Evolutionary conservation across 2,888 invertebrate genomes (phyloP), one percentile per base, ranked within the genome.

Genomic region (Lumbricus terrestris): DNA sequence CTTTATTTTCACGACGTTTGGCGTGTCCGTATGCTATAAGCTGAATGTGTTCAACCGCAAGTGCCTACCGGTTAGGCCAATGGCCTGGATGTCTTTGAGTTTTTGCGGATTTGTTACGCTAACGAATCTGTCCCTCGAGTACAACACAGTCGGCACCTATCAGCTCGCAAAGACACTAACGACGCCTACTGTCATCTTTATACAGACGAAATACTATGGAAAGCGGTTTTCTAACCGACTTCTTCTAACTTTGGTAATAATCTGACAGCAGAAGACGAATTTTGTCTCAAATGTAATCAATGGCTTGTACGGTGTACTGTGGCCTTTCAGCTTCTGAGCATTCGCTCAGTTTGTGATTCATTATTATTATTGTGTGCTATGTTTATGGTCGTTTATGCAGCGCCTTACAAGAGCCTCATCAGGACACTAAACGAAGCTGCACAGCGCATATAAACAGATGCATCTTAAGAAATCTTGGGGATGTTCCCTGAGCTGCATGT

Each of bases 31-130:
- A 4, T 92, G 92, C 82, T 37, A 90, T n/a, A 20, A 82, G 35
- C 35, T 90, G 47, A 89, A 88, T 23, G 37, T 91, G 33, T 91
- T 90, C 85, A 88, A 89, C 15, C 88, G 90, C 40, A 90, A 90
- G 90, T 92, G 94, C 89, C 94, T 96, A 15, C 95, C 96, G 6
- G 91, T 96, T 15, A 95, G 95, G 38, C 85, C 88, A n/a, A 95
- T 96, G 95, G 88, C 96, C 13, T 95, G 96, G 0, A 94, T 96
- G 82, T 96, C 96, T 0, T 92, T 95, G 91, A 95, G 96, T 34
- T 96, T 96, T 92, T 96, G 96, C 93, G 96, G 96, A 33, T 96
- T 96, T 93, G 96, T 96, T 35, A 96, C 96, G 11, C 94, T 96
- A 90, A 96, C 96, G 18, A 96, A 96, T 93, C 93, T 96, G 23